These are phyloP conservation scores for Anas platyrhynchos DNA, from an alignment of 2,113 vertebrate species.

Conservation along the genomic window DNA sequence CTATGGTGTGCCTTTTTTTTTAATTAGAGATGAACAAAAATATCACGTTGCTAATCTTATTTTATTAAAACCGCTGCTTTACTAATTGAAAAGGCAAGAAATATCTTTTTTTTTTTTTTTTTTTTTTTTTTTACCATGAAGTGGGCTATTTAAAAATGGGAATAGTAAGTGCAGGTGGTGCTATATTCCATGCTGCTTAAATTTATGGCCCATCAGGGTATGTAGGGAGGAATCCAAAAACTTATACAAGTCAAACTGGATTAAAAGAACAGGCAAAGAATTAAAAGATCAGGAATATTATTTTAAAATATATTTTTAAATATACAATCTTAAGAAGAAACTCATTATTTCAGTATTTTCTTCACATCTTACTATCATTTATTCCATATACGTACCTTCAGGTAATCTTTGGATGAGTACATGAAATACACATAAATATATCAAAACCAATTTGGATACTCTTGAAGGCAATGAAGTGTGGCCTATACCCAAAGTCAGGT, in stretches of 20 bases:
- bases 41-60: neutral
- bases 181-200: neutral
- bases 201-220: neutral
- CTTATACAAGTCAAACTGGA: neutral
- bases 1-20: neutral
- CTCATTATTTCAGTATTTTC: neutral
- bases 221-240: neutral
- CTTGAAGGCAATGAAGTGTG: neutral
- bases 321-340: neutral
- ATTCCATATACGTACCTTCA: neutral
- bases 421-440: neutral
- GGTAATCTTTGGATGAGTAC: neutral
- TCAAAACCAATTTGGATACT: neutral
- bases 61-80: neutral
- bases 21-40: neutral
- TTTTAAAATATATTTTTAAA: neutral
- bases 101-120: neutral
- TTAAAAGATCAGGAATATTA: neutral
- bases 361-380: neutral
- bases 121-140: neutral
- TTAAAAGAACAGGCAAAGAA: neutral
- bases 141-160: slow-evolving; percentile 1
- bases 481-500: neutral
- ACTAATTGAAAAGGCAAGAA: neutral
- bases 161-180: neutral